Evolutionary conservation across 2,113 vertebrate genomes (phyloP).

Genomic region (Podarcis muralis): DNA sequence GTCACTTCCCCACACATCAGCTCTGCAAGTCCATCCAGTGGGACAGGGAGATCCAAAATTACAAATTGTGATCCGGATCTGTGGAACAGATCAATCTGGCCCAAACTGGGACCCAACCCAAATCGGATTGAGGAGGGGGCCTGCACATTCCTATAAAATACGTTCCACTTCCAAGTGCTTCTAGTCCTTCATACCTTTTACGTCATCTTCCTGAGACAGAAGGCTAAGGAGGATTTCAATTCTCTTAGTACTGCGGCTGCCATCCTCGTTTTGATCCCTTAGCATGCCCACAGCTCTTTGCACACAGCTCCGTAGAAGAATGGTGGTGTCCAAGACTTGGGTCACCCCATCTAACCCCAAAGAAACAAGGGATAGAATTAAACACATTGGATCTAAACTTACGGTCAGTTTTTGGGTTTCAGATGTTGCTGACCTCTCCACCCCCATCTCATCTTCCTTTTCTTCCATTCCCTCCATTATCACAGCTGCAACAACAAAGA

Average conservation of each 20-base stretch:
- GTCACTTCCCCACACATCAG: too few relatives aligned
- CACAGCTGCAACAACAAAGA: slow-evolving; percentile 18
- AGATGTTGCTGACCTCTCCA: too few relatives aligned
- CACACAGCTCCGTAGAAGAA: slow-evolving; percentile 88
- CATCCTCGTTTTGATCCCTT: slow-evolving; percentile 75
- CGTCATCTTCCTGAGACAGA: slow-evolving; percentile 68
- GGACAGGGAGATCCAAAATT: too few relatives aligned
- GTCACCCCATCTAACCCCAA: background rate
- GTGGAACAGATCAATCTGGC: background rate
- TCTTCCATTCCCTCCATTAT: background rate
- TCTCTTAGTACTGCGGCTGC: slow-evolving; percentile 78
- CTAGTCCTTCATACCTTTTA: slow-evolving; percentile 70
- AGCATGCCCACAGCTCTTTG: slow-evolving; percentile 92
- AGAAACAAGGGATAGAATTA: too few relatives aligned
- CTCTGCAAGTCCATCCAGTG: too few relatives aligned
- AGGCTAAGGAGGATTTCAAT: slow-evolving; percentile 86
- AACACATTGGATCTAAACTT: too few relatives aligned
- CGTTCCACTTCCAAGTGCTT: background rate
- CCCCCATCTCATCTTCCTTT: background rate
- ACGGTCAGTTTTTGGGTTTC: too few relatives aligned
- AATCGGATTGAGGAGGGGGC: background rate
- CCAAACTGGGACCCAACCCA: too few relatives aligned
- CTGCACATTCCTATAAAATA: background rate
- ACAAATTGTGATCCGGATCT: too few relatives aligned
- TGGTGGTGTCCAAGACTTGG: slow-evolving; percentile 83